Evolutionary conservation across 2,113 vertebrate species (phyloP).

Genomic region (Lipotes vexillifer): DNA sequence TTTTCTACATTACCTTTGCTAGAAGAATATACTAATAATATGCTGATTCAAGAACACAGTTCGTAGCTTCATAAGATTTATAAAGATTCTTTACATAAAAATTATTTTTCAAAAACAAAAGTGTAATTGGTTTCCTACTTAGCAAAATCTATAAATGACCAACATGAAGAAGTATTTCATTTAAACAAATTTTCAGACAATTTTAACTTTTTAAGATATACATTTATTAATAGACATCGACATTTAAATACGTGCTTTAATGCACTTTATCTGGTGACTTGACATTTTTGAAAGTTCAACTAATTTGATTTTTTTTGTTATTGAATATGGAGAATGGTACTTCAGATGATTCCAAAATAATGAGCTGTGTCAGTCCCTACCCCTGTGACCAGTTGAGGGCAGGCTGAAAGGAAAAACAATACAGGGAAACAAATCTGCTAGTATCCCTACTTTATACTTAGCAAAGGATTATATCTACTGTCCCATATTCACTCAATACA

Average conservation of each 20-base stretch:
- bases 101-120: neutral
- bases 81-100: neutral
- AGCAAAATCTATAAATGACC: neutral
- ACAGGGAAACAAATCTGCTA: neutral
- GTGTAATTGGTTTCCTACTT: neutral
- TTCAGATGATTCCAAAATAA: neutral
- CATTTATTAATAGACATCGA: neutral
- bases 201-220: neutral
- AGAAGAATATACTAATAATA: neutral
- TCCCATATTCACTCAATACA: neutral
- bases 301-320: slow-evolving; percentile 4
- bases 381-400: slow-evolving; percentile 40
- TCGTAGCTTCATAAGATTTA: neutral
- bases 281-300: neutral
- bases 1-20: neutral
- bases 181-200: neutral
- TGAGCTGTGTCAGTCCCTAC: neutral
- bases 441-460: neutral
- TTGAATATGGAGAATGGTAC: neutral
- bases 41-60: neutral
- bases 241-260: neutral
- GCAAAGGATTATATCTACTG: neutral
- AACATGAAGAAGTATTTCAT: neutral
- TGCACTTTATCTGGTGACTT: slow-evolving; percentile 2
- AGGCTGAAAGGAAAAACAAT: neutral